Percentiles rank a stretch among this genome's conserved stretches.
Evolutionary conservation across 2,797 vertebrate species (phyloP).

Genomic region (Scyliorhinus canicula): DNA sequence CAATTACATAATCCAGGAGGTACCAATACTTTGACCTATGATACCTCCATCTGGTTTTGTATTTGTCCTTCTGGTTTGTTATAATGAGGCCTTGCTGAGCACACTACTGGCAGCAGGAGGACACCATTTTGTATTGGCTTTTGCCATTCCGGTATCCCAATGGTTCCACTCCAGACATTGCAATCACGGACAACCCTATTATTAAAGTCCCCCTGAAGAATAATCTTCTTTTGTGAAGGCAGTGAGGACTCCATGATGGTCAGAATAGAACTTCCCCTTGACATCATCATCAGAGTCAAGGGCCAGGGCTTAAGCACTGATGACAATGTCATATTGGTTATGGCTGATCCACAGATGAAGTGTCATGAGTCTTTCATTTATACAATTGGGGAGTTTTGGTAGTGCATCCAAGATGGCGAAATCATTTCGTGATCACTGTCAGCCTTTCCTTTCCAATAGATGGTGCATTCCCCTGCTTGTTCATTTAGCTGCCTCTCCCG

Average conservation of each 20-base stretch:
- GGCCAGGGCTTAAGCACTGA: no score
- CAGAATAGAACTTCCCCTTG: no score
- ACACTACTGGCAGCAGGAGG: neutral
- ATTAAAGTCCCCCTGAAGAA: neutral
- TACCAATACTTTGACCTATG: neutral
- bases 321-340: no score
- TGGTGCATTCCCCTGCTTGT: no score
- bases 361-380: no score
- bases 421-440: no score
- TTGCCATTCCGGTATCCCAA: neutral
- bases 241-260: neutral
- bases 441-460: no score
- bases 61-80: neutral
- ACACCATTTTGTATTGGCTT: neutral
- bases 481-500: no score
- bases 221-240: neutral
- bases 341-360: no score
- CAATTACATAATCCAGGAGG: neutral
- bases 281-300: no score
- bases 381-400: no score
- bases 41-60: neutral
- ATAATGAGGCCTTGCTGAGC: neutral
- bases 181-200: neutral
- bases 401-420: no score
- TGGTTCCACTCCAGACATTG: neutral